Evolutionary conservation across 2,113 vertebrate genomes (phyloP).

Genomic region (Oryzias curvinotus): DNA sequence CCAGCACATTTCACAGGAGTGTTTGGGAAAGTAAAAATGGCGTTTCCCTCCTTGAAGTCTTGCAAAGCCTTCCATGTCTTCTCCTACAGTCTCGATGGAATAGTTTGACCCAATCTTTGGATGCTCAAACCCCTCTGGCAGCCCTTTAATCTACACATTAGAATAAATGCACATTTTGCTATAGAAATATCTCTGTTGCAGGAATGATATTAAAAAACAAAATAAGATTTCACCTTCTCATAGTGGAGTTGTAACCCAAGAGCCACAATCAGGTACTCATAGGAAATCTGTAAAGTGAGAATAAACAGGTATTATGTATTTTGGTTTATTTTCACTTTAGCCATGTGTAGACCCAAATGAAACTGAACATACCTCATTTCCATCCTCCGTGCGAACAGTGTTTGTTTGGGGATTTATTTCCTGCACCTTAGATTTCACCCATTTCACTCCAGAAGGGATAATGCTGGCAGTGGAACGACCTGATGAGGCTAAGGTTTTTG

Average conservation of each 20-base stretch:
- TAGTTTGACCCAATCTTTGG: slow-evolving; percentile 97
- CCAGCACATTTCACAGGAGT: slow-evolving; percentile 95
- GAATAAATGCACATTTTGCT: background rate
- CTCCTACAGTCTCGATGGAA: slow-evolving; percentile 86
- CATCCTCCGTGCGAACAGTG: slow-evolving; percentile 80
- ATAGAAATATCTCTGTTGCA: background rate
- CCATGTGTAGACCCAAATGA: no score
- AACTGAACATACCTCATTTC: slow-evolving; percentile 77
- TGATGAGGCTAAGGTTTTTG: slow-evolving; percentile 82
- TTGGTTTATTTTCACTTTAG: no score
- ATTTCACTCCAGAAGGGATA: slow-evolving; percentile 88
- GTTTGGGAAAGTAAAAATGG: slow-evolving; percentile 92
- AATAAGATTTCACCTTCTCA: slow-evolving; percentile 82
- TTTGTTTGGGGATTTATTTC: slow-evolving; percentile 87
- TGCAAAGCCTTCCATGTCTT: slow-evolving; percentile 94
- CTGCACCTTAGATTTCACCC: slow-evolving; percentile 87
- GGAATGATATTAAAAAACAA: slow-evolving; percentile 2
- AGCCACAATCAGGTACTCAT: slow-evolving; percentile 94
- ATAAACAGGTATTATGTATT: background rate
- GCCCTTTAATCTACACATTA: slow-evolving; percentile 87
- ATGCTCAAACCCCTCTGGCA: slow-evolving; percentile 89
- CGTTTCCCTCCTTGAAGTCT: slow-evolving; percentile 92
- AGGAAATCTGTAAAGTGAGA: slow-evolving; percentile 82
- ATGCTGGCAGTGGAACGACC: slow-evolving; percentile 81
- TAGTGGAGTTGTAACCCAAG: slow-evolving; percentile 91